Percentiles rank a stretch among this genome's conserved stretches.
phyloP scores from a whole-genome alignment of 2,113 vertebrate genomes.

The Asarcornis scutulata region DNA sequence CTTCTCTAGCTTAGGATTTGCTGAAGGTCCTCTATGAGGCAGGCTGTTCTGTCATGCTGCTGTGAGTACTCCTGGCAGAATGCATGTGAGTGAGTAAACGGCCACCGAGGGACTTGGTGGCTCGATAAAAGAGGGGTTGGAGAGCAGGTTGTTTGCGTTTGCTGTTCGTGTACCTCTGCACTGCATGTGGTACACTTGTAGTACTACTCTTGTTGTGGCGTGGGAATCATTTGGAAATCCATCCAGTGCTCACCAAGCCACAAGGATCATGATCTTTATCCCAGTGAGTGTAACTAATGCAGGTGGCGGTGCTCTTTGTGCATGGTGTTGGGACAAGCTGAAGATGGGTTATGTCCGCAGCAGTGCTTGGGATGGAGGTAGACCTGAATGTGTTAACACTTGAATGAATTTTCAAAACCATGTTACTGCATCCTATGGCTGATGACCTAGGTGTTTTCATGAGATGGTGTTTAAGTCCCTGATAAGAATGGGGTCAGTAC shows the following conservation, averaged over 20 bases:
- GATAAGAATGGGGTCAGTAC: fast-evolving
- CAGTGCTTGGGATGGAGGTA: neutral
- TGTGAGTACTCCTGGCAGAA: neutral
- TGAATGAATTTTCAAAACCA: neutral
- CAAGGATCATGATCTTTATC: neutral
- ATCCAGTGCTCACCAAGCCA: neutral
- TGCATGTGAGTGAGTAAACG: neutral
- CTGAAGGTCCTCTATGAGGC: neutral
- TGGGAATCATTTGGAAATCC: neutral
- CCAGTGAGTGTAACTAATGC: neutral
- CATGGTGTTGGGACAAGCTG: neutral
- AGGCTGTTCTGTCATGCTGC: neutral
- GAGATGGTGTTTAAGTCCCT: neutral
- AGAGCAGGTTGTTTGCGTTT: neutral
- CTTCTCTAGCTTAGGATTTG: neutral
- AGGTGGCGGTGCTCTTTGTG: neutral
- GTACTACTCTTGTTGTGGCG: neutral
- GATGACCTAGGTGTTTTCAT: neutral
- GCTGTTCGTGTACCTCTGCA: neutral
- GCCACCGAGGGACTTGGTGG: neutral
- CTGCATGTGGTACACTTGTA: neutral
- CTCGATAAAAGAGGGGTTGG: fast-evolving
- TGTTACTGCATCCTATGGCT: neutral
- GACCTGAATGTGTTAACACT: no score
- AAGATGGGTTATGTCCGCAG: neutral